Conservation (phyloP, 1,140 invertebrate species). For the Hypsibius dujardini region DNA sequence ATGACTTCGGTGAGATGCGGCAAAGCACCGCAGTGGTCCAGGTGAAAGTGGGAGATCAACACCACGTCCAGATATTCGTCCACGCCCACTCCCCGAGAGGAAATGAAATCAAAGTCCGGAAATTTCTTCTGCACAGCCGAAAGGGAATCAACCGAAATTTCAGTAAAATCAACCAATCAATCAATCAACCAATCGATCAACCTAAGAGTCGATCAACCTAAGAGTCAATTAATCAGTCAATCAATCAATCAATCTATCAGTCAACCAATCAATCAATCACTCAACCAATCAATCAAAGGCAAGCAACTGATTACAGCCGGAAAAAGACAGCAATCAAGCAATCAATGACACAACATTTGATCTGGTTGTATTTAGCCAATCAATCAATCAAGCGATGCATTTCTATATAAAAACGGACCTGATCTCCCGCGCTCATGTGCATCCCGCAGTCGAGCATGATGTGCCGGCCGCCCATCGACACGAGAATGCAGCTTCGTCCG, state of each 20-base stretch:
- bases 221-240: too few relatives aligned
- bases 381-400: background rate
- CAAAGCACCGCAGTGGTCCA: constrained; percentile 95
- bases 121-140: constrained; percentile 52
- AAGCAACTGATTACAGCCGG: constrained; percentile 17
- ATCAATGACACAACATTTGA: background rate
- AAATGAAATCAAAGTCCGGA: constrained; percentile 91
- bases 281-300: constrained; percentile 7
- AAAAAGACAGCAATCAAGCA: constrained; percentile 17
- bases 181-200: too few relatives aligned
- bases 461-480: constrained; percentile 92
- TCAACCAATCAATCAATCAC: too few relatives aligned
- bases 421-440: constrained; percentile 99
- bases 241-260: too few relatives aligned
- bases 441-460: constrained; percentile 99
- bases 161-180: too few relatives aligned
- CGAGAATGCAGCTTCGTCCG: constrained; percentile 85
- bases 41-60: constrained; percentile 97
- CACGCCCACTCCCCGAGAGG: constrained; percentile 51
- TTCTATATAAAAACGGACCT: constrained; percentile 37
- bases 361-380: background rate
- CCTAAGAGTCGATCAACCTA: too few relatives aligned
- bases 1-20: constrained; percentile 97
- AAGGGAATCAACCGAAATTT: constrained; percentile 20
- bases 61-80: constrained; percentile 91